Conservation (phyloP, 2,888 invertebrate species). For the Lucinisca nassula region DNA sequence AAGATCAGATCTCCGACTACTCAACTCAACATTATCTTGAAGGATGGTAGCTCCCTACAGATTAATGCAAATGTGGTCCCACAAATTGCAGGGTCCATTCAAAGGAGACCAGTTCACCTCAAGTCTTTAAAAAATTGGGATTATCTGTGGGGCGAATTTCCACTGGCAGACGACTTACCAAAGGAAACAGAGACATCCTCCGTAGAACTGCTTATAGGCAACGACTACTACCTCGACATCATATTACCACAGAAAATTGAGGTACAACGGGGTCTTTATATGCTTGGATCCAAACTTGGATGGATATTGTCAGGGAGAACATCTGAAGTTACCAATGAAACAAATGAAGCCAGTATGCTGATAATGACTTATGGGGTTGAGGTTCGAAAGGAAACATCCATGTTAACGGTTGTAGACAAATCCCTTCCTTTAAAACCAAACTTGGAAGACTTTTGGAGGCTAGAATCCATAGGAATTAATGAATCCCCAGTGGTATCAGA, state of each 20-base stretch:
- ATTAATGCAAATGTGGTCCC: constrained; percentile 19
- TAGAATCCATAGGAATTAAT: constrained; percentile 27
- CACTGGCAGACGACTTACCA: constrained; percentile 8
- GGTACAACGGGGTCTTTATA: constrained; percentile 7
- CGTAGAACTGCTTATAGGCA: constrained; percentile 14
- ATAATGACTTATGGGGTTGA: not conserved
- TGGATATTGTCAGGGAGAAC: constrained; percentile 25
- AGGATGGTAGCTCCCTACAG: not conserved
- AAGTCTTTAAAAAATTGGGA: not conserved
- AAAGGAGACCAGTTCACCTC: not conserved
- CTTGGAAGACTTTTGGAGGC: constrained; percentile 44
- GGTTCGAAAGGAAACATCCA: not conserved
- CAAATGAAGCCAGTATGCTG: not conserved
- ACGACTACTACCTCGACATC: constrained; percentile 23
- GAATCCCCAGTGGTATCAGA: not conserved
- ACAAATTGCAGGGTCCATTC: not conserved
- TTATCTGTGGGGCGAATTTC: not conserved
- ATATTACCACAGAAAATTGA: not conserved
- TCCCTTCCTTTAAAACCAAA: constrained; percentile 22
- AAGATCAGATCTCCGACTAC: not conserved
- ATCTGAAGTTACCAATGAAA: not conserved
- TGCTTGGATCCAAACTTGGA: constrained; percentile 6
- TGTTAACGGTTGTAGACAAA: not conserved
- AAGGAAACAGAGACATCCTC: not conserved
- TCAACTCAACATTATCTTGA: not conserved